Evolutionary conservation across 1,140 invertebrate genomes (phyloP).

Genomic region (Pogonomyrmex californicus): DNA sequence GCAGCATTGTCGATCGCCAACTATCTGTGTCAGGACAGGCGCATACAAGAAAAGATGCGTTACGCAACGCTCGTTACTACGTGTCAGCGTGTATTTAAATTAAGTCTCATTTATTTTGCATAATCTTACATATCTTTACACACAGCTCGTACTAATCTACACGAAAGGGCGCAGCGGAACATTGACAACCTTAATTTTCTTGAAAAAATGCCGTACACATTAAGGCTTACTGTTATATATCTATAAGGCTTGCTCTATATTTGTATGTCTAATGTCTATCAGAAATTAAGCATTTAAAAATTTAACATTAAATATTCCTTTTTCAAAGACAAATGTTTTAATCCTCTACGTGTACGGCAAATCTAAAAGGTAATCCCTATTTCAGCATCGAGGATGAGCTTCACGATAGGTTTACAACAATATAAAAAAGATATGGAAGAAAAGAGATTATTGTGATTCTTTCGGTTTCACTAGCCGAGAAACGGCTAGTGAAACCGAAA

Average conservation of each 20-base stretch:
- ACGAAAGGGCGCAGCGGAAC: conserved; percentile 35
- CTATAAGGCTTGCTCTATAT: conserved; percentile 4
- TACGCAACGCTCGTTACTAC: not conserved
- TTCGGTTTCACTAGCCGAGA: conserved; percentile 75
- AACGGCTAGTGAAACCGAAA: not conserved
- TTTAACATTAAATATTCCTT: not conserved
- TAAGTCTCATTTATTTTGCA: conserved; percentile 61
- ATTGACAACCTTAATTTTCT: conserved; percentile 3
- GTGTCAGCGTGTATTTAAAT: conserved; percentile 51
- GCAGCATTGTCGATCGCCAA: conserved; percentile 22
- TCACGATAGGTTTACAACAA: conserved; percentile 36
- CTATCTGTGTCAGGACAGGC: conserved; percentile 46
- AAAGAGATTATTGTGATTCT: conserved; percentile 67
- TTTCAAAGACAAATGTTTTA: not conserved
- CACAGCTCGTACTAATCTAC: conserved; percentile 51
- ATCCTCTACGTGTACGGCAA: not conserved
- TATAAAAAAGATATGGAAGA: conserved; percentile 61
- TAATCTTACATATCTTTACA: conserved; percentile 62
- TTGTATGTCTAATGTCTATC: not conserved
- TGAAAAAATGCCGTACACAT: not conserved
- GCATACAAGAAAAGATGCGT: conserved; percentile 51
- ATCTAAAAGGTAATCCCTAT: not conserved
- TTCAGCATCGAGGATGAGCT: conserved; percentile 57
- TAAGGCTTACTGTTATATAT: not conserved
- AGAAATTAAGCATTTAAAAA: conserved; percentile 11